Conservation (phyloP, 2,888 invertebrate genomes). For the Xanthostigma xanthostigma region DNA sequence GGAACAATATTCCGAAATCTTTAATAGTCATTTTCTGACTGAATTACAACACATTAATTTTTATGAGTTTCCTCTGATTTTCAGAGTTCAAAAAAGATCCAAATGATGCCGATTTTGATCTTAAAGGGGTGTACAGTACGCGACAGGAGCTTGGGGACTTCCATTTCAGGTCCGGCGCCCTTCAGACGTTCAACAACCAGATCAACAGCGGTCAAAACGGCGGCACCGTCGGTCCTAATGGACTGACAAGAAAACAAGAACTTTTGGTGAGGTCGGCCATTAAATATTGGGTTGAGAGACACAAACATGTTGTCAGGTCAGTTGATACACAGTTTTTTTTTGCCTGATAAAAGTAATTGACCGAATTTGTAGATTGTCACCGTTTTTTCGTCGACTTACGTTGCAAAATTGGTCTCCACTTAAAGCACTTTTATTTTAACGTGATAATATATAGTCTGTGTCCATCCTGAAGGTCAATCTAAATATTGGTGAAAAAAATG, state of each 20-base stretch:
- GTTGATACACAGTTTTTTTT: conserved; percentile 12
- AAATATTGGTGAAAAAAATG: too few species aligned
- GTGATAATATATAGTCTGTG: too few species aligned
- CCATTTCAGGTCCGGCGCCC: conserved; percentile 49
- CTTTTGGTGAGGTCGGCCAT: conserved; percentile 73
- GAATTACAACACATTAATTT: neutral
- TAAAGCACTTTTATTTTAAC: too few species aligned
- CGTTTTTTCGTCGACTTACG: too few species aligned
- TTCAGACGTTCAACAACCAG: conserved; percentile 39
- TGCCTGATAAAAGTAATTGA: neutral
- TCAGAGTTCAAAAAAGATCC: conserved; percentile 30
- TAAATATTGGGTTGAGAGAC: conserved; percentile 80
- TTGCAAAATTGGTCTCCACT: too few species aligned
- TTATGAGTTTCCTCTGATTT: neutral
- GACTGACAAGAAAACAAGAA: conserved; percentile 68
- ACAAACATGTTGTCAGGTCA: conserved; percentile 78
- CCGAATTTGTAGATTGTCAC: too few species aligned
- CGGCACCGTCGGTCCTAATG: conserved; percentile 54
- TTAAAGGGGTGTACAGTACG: conserved; percentile 60
- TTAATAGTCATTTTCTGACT: too few species aligned
- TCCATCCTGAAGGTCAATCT: too few species aligned
- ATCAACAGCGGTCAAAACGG: conserved; percentile 21
- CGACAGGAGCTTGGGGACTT: conserved; percentile 60
- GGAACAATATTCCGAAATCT: too few species aligned
- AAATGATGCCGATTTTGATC: conserved; percentile 39